phyloP scores from a whole-genome alignment of 2,888 invertebrate species.

The Dicranocentrus wangi region DNA sequence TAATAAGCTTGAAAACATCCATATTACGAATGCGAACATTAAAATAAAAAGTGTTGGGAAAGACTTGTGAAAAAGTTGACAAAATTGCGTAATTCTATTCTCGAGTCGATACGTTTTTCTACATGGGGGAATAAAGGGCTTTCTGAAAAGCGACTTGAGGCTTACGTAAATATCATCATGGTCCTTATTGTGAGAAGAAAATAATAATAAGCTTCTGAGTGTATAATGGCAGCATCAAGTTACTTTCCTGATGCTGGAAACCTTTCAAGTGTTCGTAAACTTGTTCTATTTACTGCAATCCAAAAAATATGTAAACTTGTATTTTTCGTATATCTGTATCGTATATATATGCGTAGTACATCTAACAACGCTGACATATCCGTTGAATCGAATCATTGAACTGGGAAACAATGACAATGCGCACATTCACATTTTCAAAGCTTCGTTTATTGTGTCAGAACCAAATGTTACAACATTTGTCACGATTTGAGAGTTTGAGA shows the following conservation, averaged over 20 bases:
- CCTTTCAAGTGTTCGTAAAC: constrained; percentile 38
- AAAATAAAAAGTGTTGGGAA: constrained; percentile 1
- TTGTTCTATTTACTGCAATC: constrained; percentile 37
- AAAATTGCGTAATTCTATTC: constrained; percentile 42
- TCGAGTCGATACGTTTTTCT: constrained; percentile 1
- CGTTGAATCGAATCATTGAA: constrained; percentile 52
- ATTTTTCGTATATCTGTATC: not conserved
- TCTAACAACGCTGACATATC: constrained; percentile 1
- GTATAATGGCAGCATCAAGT: constrained; percentile 24
- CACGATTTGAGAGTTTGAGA: constrained; percentile 9
- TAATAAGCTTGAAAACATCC: no score
- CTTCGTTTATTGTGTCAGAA: constrained; percentile 4
- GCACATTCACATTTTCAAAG: constrained; percentile 11
- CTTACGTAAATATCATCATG: constrained; percentile 51
- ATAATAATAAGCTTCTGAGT: constrained; percentile 24
- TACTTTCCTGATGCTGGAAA: constrained; percentile 40
- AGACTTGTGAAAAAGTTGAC: constrained; percentile 34
- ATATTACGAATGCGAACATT: no score
- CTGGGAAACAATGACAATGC: constrained; percentile 31
- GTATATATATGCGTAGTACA: not conserved
- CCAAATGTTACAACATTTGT: constrained; percentile 49
- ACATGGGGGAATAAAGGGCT: constrained; percentile 40
- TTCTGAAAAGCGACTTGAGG: constrained; percentile 50
- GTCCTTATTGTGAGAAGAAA: constrained; percentile 25
- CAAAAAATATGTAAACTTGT: constrained; percentile 39